phyloP scores from a whole-genome alignment of 2,113 vertebrate genomes.

The Nannospalax galili region DNA sequence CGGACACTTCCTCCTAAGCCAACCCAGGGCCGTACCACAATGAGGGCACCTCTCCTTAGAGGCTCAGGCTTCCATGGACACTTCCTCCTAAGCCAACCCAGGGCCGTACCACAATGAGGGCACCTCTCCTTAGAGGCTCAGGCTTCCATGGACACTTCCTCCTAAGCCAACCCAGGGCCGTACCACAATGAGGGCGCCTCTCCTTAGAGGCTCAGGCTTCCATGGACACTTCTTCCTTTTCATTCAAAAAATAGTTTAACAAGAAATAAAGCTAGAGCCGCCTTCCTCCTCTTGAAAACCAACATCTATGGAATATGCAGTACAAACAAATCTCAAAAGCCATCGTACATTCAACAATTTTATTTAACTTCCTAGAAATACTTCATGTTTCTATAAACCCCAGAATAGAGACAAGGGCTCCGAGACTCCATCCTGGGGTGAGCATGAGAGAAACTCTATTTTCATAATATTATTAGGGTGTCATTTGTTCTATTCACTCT shows the following conservation, averaged over 20 bases:
- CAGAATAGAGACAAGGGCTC: neutral
- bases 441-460: neutral
- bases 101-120: neutral
- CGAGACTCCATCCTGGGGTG: neutral
- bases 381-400: conserved; percentile 14
- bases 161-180: neutral
- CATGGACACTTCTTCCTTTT: neutral
- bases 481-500: neutral
- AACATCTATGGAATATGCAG: conserved; percentile 8
- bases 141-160: no score
- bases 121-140: neutral
- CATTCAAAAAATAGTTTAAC: neutral
- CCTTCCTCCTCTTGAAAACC: neutral
- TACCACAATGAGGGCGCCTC: neutral
- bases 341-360: conserved; percentile 1
- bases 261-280: neutral
- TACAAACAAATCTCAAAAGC: neutral
- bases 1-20: no score
- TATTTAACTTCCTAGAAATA: conserved; percentile 29
- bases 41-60: neutral
- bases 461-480: neutral
- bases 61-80: no score
- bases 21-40: neutral
- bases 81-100: neutral
- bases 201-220: neutral